Evolutionary conservation across 1,140 invertebrate genomes (phyloP).

Genomic region (Zaprionus inermis): DNA sequence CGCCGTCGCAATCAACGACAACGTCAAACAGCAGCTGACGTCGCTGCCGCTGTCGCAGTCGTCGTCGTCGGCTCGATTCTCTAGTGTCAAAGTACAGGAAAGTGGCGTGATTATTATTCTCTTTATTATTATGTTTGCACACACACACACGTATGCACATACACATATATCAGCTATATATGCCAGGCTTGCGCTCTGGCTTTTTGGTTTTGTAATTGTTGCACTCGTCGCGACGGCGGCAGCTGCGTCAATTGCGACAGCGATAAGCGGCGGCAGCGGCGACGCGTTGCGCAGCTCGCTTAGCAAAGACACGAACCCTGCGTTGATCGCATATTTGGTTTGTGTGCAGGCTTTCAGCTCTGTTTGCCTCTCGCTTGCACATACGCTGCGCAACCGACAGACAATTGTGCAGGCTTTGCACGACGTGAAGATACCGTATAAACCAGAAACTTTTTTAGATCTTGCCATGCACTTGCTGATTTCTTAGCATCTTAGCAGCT

Average conservation of each 20-base stretch:
- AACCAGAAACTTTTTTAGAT: too few relatives aligned
- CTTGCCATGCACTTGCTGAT: too few relatives aligned
- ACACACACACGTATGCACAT: conserved; percentile 5
- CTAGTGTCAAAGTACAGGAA: conserved; percentile 66
- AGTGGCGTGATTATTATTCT: conserved; percentile 80
- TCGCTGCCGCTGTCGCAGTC: background rate
- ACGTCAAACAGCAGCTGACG: background rate
- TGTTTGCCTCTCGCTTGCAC: background rate
- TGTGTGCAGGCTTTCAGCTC: background rate
- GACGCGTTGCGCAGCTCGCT: background rate
- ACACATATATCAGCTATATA: background rate
- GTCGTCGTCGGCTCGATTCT: conserved; percentile 6
- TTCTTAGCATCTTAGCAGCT: too few relatives aligned
- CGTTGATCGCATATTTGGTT: background rate
- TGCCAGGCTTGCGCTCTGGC: conserved; percentile 13
- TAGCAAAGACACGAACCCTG: conserved; percentile 1
- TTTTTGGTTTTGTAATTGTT: conserved; percentile 46
- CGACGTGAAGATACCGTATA: background rate
- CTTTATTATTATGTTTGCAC: conserved; percentile 55
- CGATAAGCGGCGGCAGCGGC: background rate
- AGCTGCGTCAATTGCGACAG: background rate
- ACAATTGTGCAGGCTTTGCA: background rate
- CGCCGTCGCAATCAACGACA: conserved; percentile 16
- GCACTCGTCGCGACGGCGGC: conserved; percentile 19
- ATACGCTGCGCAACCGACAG: background rate